phyloP scores from a whole-genome alignment of 2,888 invertebrate genomes.

The Eupithecia subumbrata region DNA sequence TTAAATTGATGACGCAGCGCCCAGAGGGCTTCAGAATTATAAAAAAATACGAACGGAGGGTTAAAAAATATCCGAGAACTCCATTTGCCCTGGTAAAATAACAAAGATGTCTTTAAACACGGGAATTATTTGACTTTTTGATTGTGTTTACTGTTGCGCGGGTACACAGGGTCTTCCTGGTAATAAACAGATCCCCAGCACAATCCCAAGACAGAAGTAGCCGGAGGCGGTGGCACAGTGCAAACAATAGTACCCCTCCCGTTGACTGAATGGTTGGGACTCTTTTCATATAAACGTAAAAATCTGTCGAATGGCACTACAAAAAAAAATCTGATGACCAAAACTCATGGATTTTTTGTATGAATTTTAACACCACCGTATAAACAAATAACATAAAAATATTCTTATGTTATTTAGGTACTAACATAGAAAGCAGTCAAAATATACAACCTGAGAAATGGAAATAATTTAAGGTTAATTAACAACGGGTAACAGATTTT shows the following conservation, averaged over 20 bases:
- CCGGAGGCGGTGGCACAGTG: constrained; percentile 32
- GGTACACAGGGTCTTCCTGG: constrained; percentile 23
- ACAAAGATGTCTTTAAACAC: constrained; percentile 21
- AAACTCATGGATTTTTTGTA: too few relatives aligned
- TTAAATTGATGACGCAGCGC: not conserved
- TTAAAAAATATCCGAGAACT: constrained; percentile 1
- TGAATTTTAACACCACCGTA: too few relatives aligned
- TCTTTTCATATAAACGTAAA: constrained; percentile 5
- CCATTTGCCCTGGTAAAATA: constrained; percentile 9
- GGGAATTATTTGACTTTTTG: constrained; percentile 29
- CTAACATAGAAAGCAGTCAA: too few relatives aligned
- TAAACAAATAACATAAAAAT: too few relatives aligned
- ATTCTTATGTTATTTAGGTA: too few relatives aligned
- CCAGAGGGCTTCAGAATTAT: not conserved
- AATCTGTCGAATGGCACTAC: not conserved
- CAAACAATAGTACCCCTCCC: constrained; percentile 15
- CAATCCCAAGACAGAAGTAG: constrained; percentile 36
- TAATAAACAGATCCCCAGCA: constrained; percentile 34
- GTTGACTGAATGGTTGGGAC: not conserved
- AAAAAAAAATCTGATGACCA: too few relatives aligned
- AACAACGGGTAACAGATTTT: too few relatives aligned
- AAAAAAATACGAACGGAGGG: not conserved
- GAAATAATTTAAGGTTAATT: too few relatives aligned
- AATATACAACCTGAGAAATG: too few relatives aligned
- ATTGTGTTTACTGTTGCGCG: constrained; percentile 29